A percentile compares a stretch with the other conserved stretches of the same genome.
Evolutionary conservation across 2,113 vertebrate species (phyloP).

Genomic region (Hippocampus guttulatus): DNA sequence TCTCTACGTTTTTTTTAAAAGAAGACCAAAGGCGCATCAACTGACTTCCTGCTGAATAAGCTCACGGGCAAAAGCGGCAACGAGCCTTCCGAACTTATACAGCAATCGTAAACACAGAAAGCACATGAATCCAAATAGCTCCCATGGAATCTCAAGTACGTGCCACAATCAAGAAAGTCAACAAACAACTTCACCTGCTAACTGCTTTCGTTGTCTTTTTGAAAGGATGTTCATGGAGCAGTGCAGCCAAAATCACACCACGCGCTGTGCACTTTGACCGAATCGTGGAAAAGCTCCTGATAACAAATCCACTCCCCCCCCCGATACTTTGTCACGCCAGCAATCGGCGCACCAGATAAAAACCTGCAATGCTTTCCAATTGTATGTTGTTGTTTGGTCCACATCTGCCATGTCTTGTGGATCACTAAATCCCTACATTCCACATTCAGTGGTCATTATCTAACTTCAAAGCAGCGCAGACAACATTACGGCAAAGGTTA

Average conservation of each 20-base stretch:
- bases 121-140: neutral
- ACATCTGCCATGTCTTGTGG: neutral
- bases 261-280: constrained; percentile 66
- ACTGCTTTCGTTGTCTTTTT: constrained; percentile 24
- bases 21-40: constrained; percentile 12
- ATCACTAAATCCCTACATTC: constrained; percentile 1
- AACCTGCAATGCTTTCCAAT: constrained; percentile 5
- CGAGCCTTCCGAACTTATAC: constrained; percentile 10
- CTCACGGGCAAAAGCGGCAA: constrained; percentile 10
- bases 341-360: constrained; percentile 40
- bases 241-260: constrained; percentile 6
- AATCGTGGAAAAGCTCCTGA: constrained; percentile 49
- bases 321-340: constrained; percentile 45
- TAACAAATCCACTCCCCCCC: constrained; percentile 65
- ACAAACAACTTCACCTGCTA: constrained; percentile 42
- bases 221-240: constrained; percentile 27
- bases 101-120: neutral
- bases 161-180: constrained; percentile 15
- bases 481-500: neutral
- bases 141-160: neutral
- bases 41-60: constrained; percentile 22
- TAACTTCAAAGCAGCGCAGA: neutral
- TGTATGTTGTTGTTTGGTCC: neutral
- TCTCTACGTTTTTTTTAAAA: neutral
- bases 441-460: neutral